Conservation (phyloP, 2,113 vertebrate genomes). For the Rhegmatorhina hoffmannsi region DNA sequence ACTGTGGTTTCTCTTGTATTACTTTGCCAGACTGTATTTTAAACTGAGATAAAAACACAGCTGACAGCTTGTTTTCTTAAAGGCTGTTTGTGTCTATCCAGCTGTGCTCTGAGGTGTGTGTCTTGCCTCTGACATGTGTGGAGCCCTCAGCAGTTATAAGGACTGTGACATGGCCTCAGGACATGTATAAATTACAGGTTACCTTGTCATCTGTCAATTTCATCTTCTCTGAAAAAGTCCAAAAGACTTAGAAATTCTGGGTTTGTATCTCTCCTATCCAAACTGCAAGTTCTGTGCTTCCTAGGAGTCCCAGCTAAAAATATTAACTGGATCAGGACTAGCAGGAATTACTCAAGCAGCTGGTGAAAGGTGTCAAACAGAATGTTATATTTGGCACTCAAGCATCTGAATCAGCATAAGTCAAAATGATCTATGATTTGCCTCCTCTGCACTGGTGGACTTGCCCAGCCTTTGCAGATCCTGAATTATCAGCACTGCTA, state of each 20-base stretch:
- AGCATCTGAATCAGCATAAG: neutral
- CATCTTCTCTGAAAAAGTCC: neutral
- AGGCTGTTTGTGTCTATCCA: neutral
- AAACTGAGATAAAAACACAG: neutral
- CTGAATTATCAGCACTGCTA: neutral
- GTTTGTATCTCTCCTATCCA: neutral
- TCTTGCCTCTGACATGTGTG: neutral
- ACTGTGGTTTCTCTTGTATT: neutral
- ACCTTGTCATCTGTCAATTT: neutral
- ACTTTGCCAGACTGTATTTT: neutral
- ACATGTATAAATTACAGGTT: neutral
- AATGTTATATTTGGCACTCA: constrained; percentile 13
- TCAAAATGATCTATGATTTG: neutral
- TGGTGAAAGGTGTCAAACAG: neutral
- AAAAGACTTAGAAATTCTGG: neutral
- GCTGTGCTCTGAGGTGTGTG: neutral
- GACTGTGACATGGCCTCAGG: neutral
- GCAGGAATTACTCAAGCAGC: neutral
- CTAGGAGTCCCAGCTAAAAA: neutral
- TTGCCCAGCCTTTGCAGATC: neutral
- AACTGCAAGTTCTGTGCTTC: neutral
- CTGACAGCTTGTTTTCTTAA: neutral
- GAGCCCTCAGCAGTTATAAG: neutral
- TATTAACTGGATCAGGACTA: neutral
- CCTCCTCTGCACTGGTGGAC: neutral